Conservation (phyloP, 1,140 invertebrate genomes). For the Bombus fervidus region DNA sequence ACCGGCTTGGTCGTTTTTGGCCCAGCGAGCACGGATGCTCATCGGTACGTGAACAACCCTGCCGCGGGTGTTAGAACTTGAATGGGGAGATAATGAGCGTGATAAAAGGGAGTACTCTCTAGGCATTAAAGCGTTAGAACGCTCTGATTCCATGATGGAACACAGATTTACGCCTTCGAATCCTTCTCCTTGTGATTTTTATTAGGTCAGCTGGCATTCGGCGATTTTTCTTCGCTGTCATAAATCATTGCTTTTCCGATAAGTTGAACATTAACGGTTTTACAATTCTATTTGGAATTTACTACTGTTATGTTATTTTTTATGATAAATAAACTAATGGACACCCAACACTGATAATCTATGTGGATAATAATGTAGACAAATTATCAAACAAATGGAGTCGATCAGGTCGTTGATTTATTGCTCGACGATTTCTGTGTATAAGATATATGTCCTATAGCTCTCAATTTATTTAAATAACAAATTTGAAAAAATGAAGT, state of each 20-base stretch:
- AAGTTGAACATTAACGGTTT: too few relatives aligned
- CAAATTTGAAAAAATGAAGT: too few relatives aligned
- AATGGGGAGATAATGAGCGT: slow-evolving; percentile 45
- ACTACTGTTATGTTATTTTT: too few relatives aligned
- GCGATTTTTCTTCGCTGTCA: not conserved
- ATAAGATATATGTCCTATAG: not conserved
- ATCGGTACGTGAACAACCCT: not conserved
- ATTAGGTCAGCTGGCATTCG: not conserved
- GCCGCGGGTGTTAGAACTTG: slow-evolving; percentile 1
- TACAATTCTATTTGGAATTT: too few relatives aligned
- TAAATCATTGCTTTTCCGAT: too few relatives aligned
- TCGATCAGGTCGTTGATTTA: not conserved
- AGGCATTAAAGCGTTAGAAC: slow-evolving; percentile 1
- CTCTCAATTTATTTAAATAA: not conserved
- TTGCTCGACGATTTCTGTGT: not conserved
- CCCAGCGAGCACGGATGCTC: not conserved
- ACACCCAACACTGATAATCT: too few relatives aligned
- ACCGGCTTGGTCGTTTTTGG: slow-evolving; percentile 34
- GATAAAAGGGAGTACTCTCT: slow-evolving; percentile 32
- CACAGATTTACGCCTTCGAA: not conserved
- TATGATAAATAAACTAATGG: too few relatives aligned
- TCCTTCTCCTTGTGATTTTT: not conserved
- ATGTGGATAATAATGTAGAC: too few relatives aligned
- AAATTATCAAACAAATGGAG: too few relatives aligned
- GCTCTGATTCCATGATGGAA: slow-evolving; percentile 20